phyloP scores from a whole-genome alignment of 2,888 invertebrate species.

The Diaphora mendica region DNA sequence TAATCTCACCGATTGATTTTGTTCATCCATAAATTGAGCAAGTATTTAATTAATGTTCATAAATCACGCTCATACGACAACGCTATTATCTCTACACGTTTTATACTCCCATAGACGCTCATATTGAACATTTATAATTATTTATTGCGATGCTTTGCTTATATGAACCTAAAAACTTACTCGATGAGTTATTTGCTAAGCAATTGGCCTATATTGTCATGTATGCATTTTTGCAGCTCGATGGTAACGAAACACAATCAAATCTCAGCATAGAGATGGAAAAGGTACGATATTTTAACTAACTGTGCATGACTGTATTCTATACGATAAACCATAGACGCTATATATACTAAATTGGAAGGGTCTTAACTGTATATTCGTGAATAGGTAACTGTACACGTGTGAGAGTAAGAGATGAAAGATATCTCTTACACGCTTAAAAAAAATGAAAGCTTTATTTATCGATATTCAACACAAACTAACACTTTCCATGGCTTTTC shows the following conservation, averaged over 20 bases:
- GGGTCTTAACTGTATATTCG: neutral
- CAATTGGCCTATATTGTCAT: slow-evolving; percentile 68
- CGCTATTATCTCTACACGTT: neutral
- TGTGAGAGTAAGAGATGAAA: slow-evolving; percentile 1
- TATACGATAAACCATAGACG: slow-evolving; percentile 27
- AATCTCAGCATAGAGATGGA: slow-evolving; percentile 86
- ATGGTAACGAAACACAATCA: slow-evolving; percentile 84
- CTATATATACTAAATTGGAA: slow-evolving; percentile 8
- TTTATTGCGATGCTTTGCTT: slow-evolving; percentile 61
- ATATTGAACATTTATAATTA: slow-evolving; percentile 10
- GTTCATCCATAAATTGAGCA: neutral
- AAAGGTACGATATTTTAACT: slow-evolving; percentile 85
- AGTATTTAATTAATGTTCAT: neutral
- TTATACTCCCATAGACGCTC: slow-evolving; percentile 3
- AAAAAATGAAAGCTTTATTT: neutral
- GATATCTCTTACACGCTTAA: neutral
- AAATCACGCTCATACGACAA: neutral
- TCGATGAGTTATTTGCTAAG: slow-evolving; percentile 65
- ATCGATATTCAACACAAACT: neutral
- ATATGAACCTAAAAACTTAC: slow-evolving; percentile 58
- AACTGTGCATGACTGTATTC: slow-evolving; percentile 70
- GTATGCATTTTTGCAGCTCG: slow-evolving; percentile 86
- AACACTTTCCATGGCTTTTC: slow-evolving; percentile 1
- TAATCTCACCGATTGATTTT: neutral
- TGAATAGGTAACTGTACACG: neutral